phyloP scores from a whole-genome alignment of 23 tunicate species.

The Corella eumyota region DNA sequence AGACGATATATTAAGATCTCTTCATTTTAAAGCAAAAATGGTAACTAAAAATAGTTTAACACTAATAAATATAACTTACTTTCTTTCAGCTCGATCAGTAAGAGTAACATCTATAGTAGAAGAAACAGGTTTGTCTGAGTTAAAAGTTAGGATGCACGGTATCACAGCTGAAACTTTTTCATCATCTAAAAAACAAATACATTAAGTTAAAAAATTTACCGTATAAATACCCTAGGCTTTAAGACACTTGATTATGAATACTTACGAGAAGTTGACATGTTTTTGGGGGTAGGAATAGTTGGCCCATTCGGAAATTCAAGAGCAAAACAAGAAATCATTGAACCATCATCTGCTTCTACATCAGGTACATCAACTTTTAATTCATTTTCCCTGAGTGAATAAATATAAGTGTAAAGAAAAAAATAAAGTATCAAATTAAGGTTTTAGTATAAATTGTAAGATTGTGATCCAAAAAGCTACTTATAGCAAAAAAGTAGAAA shows the following conservation, averaged over 20 bases:
- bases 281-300: conserved; percentile 19
- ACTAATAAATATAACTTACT: conserved; percentile 27
- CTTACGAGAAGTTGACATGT: not conserved
- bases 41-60: too few relatives aligned
- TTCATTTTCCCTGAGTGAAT: conserved; percentile 30
- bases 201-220: not conserved
- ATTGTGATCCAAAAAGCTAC: too few relatives aligned
- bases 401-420: too few relatives aligned
- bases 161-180: conserved; percentile 16
- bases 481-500: too few relatives aligned
- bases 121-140: conserved; percentile 56
- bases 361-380: conserved; percentile 39
- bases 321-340: conserved; percentile 49
- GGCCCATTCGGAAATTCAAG: conserved; percentile 77
- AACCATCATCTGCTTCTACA: conserved; percentile 75
- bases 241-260: too few relatives aligned
- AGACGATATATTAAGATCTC: too few relatives aligned
- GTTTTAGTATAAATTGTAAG: too few relatives aligned
- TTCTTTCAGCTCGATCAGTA: conserved; percentile 49
- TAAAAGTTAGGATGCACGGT: conserved; percentile 64
- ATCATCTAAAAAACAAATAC: conserved; percentile 7
- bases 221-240: conserved; percentile 1
- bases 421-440: too few relatives aligned
- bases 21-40: too few relatives aligned
- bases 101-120: conserved; percentile 46